Base-by-base conservation (phyloP, 1,140 invertebrate species). In the Orius laevigatus region DNA sequence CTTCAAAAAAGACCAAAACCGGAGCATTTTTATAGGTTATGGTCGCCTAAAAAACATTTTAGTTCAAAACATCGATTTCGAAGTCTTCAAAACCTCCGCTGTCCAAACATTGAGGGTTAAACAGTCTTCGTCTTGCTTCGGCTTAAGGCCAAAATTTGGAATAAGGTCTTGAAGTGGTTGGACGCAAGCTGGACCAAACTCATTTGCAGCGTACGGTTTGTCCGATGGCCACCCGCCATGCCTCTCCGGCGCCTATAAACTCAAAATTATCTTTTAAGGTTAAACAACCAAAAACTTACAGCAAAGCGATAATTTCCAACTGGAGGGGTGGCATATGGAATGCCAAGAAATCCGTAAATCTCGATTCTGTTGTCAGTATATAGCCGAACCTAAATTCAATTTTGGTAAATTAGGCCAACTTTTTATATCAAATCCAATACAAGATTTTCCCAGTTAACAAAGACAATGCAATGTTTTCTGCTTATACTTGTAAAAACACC, bases 301-400 rank as follows among this genome's bases (percentile, higher is more conserved):
- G 58, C 56, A 57, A 75, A 76, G 18, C 74, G 59, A 3, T 70
- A 53, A 8, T 70, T 58, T 11, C 65, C 69, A 11, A 72, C 12
- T 0, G 74, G 74, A 1, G 74, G 71, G 54, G 68, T 63, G 2
- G 71, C 72, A 57, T 62, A 75, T 0, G 74, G 74, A 51, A 75
- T 70, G 15, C 70, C 69, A n/a, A 65, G 59, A 53, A 63, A 74
- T 1, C 63, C 62, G 46, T 49, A 49, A 20, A 57, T 53, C 15
- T 43, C 40, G 18, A 45, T 53, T 44, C 56, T 51, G 12, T 46
- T 50, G 19, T 53, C 53, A 0, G 55, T 51, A 33, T 51, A 55
- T 5, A 57, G 18, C 50, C 49, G 48, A 5, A 53, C 49, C 54
- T 56, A 25, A 25, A 25, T 25, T 8, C 25, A 25, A 25, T 25